phyloP scores from a whole-genome alignment of 2,113 vertebrate genomes.

The Lasiurus cinereus region DNA sequence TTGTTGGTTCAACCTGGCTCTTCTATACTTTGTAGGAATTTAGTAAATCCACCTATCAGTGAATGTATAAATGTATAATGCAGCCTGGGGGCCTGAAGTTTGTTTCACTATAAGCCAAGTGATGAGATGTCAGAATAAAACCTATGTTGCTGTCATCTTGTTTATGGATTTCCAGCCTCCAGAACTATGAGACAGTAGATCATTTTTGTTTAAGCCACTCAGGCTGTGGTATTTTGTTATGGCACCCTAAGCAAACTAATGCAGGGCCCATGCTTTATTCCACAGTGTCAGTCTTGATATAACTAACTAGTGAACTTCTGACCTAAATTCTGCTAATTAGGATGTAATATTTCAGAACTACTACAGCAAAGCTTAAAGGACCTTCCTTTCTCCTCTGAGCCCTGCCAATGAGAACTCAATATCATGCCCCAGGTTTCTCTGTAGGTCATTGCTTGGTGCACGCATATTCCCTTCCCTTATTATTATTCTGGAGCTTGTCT shows the following conservation, averaged over 20 bases:
- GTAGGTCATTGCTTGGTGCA: background rate
- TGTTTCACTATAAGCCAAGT: background rate
- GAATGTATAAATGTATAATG: background rate
- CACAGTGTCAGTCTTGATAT: background rate
- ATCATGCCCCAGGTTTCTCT: background rate
- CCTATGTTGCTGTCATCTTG: background rate
- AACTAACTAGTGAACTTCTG: background rate
- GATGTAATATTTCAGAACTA: background rate
- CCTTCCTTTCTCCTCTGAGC: background rate
- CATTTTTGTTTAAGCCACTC: background rate
- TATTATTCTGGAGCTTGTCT: background rate
- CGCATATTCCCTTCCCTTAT: rapidly evolving
- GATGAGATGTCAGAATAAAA: background rate
- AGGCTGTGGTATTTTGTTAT: background rate
- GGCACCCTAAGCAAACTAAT: background rate
- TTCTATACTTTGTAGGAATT: background rate
- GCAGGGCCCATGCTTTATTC: background rate
- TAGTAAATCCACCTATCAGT: background rate
- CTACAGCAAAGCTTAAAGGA: background rate
- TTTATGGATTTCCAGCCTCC: background rate
- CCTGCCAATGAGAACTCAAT: background rate
- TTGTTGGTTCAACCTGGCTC: background rate
- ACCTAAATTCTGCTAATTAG: background rate
- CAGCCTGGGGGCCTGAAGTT: background rate
- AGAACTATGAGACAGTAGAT: background rate